Base-by-base conservation (phyloP, 2,797 vertebrate genomes). In the Xyrichtys novacula region DNA sequence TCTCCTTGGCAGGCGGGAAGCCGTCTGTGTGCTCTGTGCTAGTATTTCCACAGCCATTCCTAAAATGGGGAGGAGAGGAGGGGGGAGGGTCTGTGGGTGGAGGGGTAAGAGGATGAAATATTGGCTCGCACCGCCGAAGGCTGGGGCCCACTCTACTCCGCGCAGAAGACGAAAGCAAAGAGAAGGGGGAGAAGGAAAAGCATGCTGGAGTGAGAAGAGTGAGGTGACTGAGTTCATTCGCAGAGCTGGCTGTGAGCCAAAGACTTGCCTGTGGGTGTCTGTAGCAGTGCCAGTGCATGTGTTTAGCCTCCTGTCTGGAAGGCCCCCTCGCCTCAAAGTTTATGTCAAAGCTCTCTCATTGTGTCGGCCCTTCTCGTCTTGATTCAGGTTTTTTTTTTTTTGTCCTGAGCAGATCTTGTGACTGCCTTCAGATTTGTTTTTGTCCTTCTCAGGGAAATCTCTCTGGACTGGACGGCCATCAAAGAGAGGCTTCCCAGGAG, bases 241-340 rank as follows among this genome's bases (percentile, higher is more conserved):
- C 82, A 69, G 80, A 39, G 36, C 84, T 94, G 93, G 94, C 92
- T 80, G 78, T 3, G 59, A 76, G 91, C 93, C 93, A 94, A 44
- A 4, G 67, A 81, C 88, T 88, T 83, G 92, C 92, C 90, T 91
- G 90, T 91, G 90, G 89, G 87, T 91, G 93, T 94, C 88, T 94
- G 93, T 89, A 89, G 87, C 87, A 26, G 67, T 88, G 92, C 91
- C 91, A 94, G 89, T 83, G 89, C 91, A 91, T 93, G 92, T 93
- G 92, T 93, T 94, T 90, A 89, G 91, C 89, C 90, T 92, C 88
- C 89, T 72, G 90, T 93, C 92, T 94, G 89, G 88, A 87, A 92
- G 91, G 87, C 85, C 84, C 85, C 83, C 67, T 91, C 42, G 74
- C 87, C 86, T 89, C 84, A 71, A 76, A 86, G 88, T 91, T 89